phyloP scores from a whole-genome alignment of 2,888 invertebrate species.

The Agriopis aurantiaria region DNA sequence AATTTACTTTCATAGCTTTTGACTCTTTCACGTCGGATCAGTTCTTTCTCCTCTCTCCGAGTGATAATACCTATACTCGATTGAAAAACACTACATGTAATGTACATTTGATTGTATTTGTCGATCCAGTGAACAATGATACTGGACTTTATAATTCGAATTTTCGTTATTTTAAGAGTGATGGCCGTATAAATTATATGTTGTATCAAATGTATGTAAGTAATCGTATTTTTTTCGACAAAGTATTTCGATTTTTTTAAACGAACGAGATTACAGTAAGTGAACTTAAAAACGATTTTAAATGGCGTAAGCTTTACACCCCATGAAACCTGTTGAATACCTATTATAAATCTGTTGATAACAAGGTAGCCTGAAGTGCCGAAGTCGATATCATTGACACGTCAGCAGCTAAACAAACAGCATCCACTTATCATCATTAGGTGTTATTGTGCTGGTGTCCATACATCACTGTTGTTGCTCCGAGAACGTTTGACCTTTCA shows the following conservation, averaged over 20 bases:
- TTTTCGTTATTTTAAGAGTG: too few relatives aligned
- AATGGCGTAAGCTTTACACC: background rate
- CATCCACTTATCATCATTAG: slow-evolving; percentile 38
- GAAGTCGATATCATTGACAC: slow-evolving; percentile 19
- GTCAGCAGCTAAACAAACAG: slow-evolving; percentile 32
- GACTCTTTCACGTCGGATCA: background rate
- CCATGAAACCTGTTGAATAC: slow-evolving; percentile 2
- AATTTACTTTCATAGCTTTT: slow-evolving; percentile 14
- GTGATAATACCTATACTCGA: slow-evolving; percentile 8
- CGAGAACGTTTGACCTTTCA: slow-evolving; percentile 47
- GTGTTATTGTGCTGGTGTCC: slow-evolving; percentile 24
- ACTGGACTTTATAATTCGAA: too few relatives aligned
- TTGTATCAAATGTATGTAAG: too few relatives aligned
- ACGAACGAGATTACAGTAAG: too few relatives aligned
- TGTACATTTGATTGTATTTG: too few relatives aligned
- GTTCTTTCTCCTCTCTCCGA: slow-evolving; percentile 14
- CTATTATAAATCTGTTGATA: slow-evolving; percentile 16
- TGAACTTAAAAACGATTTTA: background rate
- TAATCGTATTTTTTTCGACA: too few relatives aligned
- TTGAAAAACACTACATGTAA: too few relatives aligned
- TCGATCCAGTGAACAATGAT: too few relatives aligned
- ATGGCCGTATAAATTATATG: background rate
- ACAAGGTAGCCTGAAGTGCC: slow-evolving; percentile 10
- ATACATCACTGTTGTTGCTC: slow-evolving; percentile 34
- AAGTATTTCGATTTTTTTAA: background rate